Conservation (phyloP, 2,113 vertebrate species). For the Marmota flaviventris region DNA sequence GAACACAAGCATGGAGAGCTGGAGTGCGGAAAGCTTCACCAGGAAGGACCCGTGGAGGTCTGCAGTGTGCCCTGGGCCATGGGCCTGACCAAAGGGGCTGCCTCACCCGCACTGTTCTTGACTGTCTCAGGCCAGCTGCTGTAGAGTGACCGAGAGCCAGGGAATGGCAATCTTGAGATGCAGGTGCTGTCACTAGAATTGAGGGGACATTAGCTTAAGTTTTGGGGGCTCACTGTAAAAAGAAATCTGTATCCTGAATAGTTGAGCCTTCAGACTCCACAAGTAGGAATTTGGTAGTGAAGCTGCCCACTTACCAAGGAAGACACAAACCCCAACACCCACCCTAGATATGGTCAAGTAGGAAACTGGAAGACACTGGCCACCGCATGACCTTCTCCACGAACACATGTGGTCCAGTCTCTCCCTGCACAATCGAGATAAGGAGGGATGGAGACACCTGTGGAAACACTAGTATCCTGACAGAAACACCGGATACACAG, state of each 20-base stretch:
- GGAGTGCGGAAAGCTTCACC: background rate
- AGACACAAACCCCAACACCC: too few species aligned
- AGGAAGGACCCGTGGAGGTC: background rate
- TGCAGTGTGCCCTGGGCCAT: rapidly evolving
- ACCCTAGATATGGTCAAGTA: too few species aligned
- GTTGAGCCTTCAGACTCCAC: background rate
- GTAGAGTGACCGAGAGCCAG: background rate
- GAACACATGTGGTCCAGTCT: background rate
- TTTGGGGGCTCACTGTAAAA: background rate
- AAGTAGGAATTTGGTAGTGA: rapidly evolving
- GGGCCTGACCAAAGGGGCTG: rapidly evolving
- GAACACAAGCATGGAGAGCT: background rate
- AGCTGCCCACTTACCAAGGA: too few species aligned
- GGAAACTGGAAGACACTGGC: background rate
- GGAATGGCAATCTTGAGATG: background rate
- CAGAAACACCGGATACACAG: background rate
- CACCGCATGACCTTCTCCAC: too few species aligned
- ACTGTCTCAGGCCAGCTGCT: background rate
- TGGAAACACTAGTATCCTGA: background rate
- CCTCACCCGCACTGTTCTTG: too few species aligned
- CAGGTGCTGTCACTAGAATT: background rate
- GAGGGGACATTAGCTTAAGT: background rate
- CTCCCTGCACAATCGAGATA: background rate
- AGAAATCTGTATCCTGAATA: background rate
- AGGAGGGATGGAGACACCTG: background rate